phyloP scores from a whole-genome alignment of 2,888 invertebrate genomes.

The Drosophila austrosaltans region DNA sequence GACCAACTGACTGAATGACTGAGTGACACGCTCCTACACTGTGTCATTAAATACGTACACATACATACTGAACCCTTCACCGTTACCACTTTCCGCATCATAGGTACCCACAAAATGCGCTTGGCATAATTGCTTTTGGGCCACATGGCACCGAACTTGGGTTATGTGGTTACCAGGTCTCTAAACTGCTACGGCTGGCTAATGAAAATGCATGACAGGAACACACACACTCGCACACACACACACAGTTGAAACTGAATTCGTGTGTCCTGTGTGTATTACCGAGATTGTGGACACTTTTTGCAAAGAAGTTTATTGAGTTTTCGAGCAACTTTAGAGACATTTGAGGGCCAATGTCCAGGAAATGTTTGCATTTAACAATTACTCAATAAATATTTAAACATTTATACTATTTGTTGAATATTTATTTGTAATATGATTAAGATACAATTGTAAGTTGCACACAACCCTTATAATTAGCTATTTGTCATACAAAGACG shows the following conservation, averaged over 20 bases:
- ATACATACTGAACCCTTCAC: neutral
- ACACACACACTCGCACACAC: neutral
- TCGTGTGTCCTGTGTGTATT: constrained; percentile 18
- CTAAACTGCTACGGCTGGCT: constrained; percentile 35
- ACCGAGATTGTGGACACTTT: neutral
- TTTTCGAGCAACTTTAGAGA: neutral
- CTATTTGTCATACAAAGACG: no score
- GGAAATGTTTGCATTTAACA: no score
- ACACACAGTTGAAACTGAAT: neutral
- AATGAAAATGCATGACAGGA: constrained; percentile 56
- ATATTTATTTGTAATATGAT: no score
- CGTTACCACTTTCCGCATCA: neutral
- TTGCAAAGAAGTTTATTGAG: neutral
- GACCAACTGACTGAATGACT: constrained; percentile 49
- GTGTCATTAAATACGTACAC: neutral
- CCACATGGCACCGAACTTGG: constrained; percentile 46
- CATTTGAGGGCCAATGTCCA: no score
- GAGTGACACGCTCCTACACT: constrained; percentile 26
- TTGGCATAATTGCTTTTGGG: constrained; percentile 67
- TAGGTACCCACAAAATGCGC: constrained; percentile 26
- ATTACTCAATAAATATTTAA: no score
- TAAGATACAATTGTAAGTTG: no score
- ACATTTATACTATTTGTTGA: no score
- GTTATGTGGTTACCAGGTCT: constrained; percentile 27
- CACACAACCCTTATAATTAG: no score